A percentile compares a stretch with the other conserved stretches of the same genome.
These are phyloP conservation scores for Atherinosoma microstoma DNA, from an alignment of 2,797 vertebrate genomes.

Conservation along the genomic window DNA sequence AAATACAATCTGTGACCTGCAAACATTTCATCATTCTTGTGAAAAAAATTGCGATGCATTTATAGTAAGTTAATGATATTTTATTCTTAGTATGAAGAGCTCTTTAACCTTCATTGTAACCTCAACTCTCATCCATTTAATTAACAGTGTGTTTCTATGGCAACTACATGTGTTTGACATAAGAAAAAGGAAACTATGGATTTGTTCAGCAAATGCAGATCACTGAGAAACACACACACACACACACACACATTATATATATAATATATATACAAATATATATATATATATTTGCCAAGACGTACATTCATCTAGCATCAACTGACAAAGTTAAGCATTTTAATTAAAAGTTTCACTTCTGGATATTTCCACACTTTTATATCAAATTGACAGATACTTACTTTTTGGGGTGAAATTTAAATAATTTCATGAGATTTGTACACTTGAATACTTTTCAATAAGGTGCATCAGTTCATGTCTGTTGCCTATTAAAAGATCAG, in stretches of 20 bases:
- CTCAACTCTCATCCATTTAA: not conserved
- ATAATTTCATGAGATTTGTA: constrained; percentile 5
- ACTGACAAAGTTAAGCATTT: not conserved
- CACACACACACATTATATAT: no score
- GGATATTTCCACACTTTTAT: not conserved
- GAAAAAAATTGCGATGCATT: not conserved
- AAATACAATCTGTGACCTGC: not conserved
- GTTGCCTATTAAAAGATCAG: not conserved
- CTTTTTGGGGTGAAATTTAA: not conserved
- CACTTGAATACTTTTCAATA: not conserved
- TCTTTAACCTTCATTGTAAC: not conserved
- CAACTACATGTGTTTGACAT: not conserved
- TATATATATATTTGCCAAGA: no score
- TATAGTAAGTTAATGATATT: not conserved
- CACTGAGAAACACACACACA: no score
- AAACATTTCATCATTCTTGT: not conserved
- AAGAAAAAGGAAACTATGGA: not conserved
- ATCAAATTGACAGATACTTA: not conserved
- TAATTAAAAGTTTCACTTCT: not conserved
- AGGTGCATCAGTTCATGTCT: not conserved
- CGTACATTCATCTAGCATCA: no score
- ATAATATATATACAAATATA: no score
- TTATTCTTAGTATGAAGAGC: not conserved
- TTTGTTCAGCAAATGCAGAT: no score
- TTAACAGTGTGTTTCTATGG: not conserved